Evolutionary conservation across 2,797 vertebrate genomes (phyloP).

Genomic region (Ctenopoma multispine): DNA sequence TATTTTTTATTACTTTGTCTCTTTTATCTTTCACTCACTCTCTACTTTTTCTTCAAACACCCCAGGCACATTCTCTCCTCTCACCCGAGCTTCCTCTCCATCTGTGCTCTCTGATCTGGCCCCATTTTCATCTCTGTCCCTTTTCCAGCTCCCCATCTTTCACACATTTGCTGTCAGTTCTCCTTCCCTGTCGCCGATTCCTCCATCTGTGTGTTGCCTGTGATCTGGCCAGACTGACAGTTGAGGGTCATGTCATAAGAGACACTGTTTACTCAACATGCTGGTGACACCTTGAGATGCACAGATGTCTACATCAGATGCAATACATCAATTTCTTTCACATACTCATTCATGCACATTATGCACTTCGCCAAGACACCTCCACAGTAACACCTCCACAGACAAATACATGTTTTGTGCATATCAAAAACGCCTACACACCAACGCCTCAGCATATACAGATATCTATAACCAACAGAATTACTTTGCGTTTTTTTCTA

Average conservation of each 20-base stretch:
- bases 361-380: neutral
- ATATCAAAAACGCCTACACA: constrained; percentile 4
- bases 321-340: constrained; percentile 9
- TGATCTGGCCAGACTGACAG: constrained; percentile 26
- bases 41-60: constrained; percentile 1
- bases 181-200: constrained; percentile 15
- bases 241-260: constrained; percentile 31
- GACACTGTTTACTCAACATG: constrained; percentile 37
- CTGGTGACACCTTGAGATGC: constrained; percentile 37
- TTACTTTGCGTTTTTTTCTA: constrained; percentile 1
- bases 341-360: neutral
- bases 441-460: constrained; percentile 4
- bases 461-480: neutral
- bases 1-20: neutral
- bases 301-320: constrained; percentile 40
- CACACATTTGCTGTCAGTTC: constrained; percentile 33
- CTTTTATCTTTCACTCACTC: neutral
- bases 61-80: neutral
- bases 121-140: constrained; percentile 31
- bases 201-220: constrained; percentile 35
- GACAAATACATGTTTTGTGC: constrained; percentile 1
- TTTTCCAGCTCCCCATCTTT: constrained; percentile 37
- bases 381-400: neutral
- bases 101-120: constrained; percentile 47
- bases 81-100: constrained; percentile 37